Evolutionary conservation across 37 sponge, comb jelly and placozoan genomes (phyloP), one percentile per base, ranked within the genome.

Genomic region (Petrosia ficiformis): DNA sequence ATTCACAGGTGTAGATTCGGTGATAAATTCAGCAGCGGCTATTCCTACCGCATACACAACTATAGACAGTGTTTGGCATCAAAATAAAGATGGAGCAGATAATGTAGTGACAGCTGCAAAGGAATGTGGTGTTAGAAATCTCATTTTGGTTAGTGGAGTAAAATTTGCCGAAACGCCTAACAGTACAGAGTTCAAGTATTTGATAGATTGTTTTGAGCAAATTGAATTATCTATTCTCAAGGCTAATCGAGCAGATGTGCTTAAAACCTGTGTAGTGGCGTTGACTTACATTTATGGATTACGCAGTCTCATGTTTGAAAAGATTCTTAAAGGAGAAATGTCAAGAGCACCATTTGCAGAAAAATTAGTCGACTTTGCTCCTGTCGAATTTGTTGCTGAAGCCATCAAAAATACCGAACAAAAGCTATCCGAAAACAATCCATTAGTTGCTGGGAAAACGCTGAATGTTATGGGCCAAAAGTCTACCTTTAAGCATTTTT

Each of bases 1-100:
- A 0, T 63, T 90, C 34, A 71, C 77, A 40, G 85, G 82, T 2
- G 86, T 90, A n/a, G 91, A 90, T 37, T 75, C 83, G 28, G 87
- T 90, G 1, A 74, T 90, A 6, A 64, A 82, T 59, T 32, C 78
- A 0, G 83, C 78, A 36, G 82, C 76, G 24, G 56, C 64, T 35
- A 16, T 82, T 31, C 91, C 86, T 1, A 86, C 57, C 72, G 91
- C 59, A 0, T 86, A 71, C 59, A 71, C 44, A 5, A 64, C 16
- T 24, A 82, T 48, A 26, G 82, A 78, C 35, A 78, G 73, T 28
- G 29, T 82, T 0, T 86, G 86, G 79, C 57, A 68, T 22, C 48
- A 36, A 4, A 90, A 86, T 43, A 77, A 77, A 39, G 29, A 21
- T 1, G 78, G 86, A 22, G 43, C 44, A 5, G 65, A 65, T 5